Base-by-base conservation (phyloP, 2,113 vertebrate genomes). In the Dasyprocta punctata region DNA sequence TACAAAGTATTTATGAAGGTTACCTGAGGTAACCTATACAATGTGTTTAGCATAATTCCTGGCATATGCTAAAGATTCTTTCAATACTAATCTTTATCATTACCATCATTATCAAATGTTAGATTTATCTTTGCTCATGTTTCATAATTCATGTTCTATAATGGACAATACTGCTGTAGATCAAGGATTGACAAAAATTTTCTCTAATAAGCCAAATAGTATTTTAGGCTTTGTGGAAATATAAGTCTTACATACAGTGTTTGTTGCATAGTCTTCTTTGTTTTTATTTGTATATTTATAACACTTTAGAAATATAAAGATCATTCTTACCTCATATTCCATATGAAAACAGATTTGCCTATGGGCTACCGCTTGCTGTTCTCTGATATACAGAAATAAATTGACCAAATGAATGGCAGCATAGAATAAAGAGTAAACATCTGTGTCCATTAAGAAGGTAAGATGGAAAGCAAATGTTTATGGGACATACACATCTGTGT, bases 401-500 rank as follows among this genome's bases (percentile, higher is more conserved):
- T 75, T 84, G 94, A 28, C 52, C 7, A 36, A 65, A 67, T 71
- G 56, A 78, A 60, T 47, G 56, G 80, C 17, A 81, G 13, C 33
- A 41, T 69, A 71, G 88, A 94, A 92, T 93, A 28, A 90, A 94
- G 49, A 91, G 30, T 83, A 89, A 85, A 12, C 28, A 95, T 49
- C 20, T 65, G 56, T 95, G 38, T 65, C 94, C 47, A 78, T 56
- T 89, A 84, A 81, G 38, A 97, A 92, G 36, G 69, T 92, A 89
- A 86, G 47, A 10, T 86, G 28, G 81, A 93, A 94, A 92, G 44
- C 61, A 58, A 12, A 56, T 97, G 73, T 90, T 97, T 88, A 44
- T 19, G 67, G 77, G 92, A 3, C 3, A 10, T 61, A 30, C 47
- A 86, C 63, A 13, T 94, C 24, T 88, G 88, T 78, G 36, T 94